Evolutionary conservation across 1,140 invertebrate species (phyloP).

Genomic region (Batillaria attramentaria): DNA sequence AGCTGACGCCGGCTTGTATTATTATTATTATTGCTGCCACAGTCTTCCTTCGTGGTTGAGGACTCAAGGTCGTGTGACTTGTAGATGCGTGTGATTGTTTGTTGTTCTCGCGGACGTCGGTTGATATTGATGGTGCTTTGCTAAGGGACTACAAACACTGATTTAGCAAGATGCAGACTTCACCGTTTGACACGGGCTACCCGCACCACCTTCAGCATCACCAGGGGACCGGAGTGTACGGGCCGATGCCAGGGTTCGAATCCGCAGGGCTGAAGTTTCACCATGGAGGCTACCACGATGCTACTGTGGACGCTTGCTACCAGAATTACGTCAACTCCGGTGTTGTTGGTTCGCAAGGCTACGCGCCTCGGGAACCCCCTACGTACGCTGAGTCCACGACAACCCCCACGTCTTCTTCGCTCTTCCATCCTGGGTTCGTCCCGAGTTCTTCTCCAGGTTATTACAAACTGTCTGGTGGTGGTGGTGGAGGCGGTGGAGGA

Average conservation of each 20-base stretch:
- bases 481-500: conserved; percentile 31
- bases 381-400: conserved; percentile 56
- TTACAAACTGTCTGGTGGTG: conserved; percentile 47
- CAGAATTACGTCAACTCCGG: conserved; percentile 44
- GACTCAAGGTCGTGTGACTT: neutral
- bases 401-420: neutral
- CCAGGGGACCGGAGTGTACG: conserved; percentile 41
- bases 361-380: conserved; percentile 53
- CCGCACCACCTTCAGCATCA: conserved; percentile 35
- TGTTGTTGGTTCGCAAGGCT: conserved; percentile 38
- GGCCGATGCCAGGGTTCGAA: conserved; percentile 47
- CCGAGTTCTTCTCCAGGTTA: conserved; percentile 47
- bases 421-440: conserved; percentile 54
- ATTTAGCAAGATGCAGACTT: conserved; percentile 44
- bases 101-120: neutral
- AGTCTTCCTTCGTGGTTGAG: neutral
- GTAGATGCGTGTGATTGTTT: neutral
- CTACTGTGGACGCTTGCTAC: conserved; percentile 45
- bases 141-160: neutral
- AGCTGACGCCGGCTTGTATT: neutral
- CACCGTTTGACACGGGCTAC: conserved; percentile 48
- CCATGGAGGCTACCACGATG: conserved; percentile 52
- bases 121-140: neutral
- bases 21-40: neutral
- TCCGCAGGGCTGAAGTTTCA: conserved; percentile 52